Evolutionary conservation across 2,113 vertebrate genomes (phyloP).

Genomic region (Ptilorrhoa leucosticta): DNA sequence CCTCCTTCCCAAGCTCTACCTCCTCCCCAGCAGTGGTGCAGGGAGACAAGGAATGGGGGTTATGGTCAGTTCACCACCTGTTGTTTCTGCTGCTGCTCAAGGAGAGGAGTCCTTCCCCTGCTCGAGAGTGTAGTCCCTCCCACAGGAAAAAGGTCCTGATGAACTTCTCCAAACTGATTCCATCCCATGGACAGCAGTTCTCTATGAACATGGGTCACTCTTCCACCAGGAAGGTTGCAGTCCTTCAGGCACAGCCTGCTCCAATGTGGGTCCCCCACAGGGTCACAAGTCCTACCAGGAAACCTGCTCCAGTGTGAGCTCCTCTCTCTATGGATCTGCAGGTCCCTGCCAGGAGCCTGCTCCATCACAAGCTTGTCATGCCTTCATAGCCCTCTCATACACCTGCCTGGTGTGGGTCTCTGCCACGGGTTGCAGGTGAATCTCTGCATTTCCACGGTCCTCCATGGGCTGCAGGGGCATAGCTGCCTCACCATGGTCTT

Average conservation of each 20-base stretch:
- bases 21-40: neutral
- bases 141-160: too few species aligned
- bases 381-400: neutral
- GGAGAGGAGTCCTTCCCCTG: neutral
- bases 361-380: neutral
- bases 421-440: too few species aligned
- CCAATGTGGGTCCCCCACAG: neutral
- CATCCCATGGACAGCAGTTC: neutral
- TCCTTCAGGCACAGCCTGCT: neutral
- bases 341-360: neutral
- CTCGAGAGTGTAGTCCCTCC: neutral
- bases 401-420: neutral
- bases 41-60: neutral
- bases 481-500: neutral
- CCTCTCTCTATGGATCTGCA: neutral
- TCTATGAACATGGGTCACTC: neutral
- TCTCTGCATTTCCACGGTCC: neutral
- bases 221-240: neutral
- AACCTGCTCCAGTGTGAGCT: neutral
- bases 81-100: neutral
- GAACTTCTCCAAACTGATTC: neutral
- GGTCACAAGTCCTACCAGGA: neutral
- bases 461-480: neutral
- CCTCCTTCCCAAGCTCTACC: neutral
- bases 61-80: neutral